Evolutionary conservation across 2,888 invertebrate species (phyloP).

Genomic region (Miltochrista miniata): DNA sequence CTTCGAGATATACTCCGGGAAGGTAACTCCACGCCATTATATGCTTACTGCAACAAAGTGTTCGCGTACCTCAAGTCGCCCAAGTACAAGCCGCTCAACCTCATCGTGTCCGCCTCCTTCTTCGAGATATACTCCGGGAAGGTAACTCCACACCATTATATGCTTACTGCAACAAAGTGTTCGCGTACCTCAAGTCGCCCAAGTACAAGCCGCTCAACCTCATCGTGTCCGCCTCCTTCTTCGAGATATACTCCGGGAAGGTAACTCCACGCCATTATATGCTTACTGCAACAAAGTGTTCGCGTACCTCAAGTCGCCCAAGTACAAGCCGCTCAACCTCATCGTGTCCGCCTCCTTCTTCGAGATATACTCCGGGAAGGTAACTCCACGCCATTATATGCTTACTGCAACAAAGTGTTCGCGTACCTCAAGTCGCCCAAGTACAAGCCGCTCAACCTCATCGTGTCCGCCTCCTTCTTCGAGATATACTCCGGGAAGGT

Average conservation of each 20-base stretch:
- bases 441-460: slow-evolving; percentile 92
- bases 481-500: slow-evolving; percentile 99
- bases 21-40: slow-evolving; percentile 86
- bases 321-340: slow-evolving; percentile 93
- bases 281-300: too few species aligned
- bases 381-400: too few species aligned
- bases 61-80: slow-evolving; percentile 92
- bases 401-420: too few species aligned
- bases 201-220: slow-evolving; percentile 94
- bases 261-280: too few species aligned
- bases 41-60: too few species aligned
- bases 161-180: too few species aligned
- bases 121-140: slow-evolving; percentile 99
- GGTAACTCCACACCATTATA: too few species aligned
- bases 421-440: slow-evolving; percentile 90
- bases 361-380: slow-evolving; percentile 99
- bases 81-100: slow-evolving; percentile 92
- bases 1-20: slow-evolving; percentile 99
- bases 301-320: slow-evolving; percentile 89
- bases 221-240: slow-evolving; percentile 97
- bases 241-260: slow-evolving; percentile 99
- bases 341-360: slow-evolving; percentile 98
- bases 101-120: slow-evolving; percentile 97
- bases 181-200: slow-evolving; percentile 90
- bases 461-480: slow-evolving; percentile 98